A percentile compares a stretch with the other conserved stretches of the same genome.
phyloP scores from a whole-genome alignment of 2,797 vertebrate genomes.

The Peromyscus eremicus region DNA sequence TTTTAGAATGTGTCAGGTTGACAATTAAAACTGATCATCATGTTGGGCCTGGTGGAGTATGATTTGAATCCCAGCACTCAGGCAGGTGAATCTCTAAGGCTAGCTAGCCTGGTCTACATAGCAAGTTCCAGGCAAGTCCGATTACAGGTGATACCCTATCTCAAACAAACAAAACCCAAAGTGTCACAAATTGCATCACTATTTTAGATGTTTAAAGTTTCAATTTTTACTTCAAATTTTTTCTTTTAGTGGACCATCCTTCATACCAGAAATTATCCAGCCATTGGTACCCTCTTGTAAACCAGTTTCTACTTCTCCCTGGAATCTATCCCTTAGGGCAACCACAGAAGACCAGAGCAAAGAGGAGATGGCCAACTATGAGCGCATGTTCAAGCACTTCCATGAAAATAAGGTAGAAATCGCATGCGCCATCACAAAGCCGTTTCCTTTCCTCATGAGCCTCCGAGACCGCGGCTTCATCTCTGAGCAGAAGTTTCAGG shows the following conservation, averaged over 20 bases:
- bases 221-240: background rate
- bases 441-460: constrained; percentile 68
- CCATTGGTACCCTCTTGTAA: background rate
- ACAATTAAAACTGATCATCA: background rate
- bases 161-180: background rate
- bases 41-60: background rate
- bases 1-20: background rate
- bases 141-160: background rate
- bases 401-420: constrained; percentile 71
- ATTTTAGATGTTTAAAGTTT: constrained; percentile 32
- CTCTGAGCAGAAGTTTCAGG: constrained; percentile 49
- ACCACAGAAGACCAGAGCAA: background rate
- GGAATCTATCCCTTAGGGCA: constrained; percentile 8
- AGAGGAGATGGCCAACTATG: background rate
- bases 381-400: constrained; percentile 55
- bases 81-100: background rate
- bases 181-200: background rate
- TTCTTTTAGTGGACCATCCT: background rate
- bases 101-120: background rate
- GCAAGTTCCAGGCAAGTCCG: background rate
- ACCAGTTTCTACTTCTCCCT: background rate
- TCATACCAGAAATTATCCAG: background rate
- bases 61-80: background rate
- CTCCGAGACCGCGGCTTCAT: constrained; percentile 60
- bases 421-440: constrained; percentile 25